A percentile compares a stretch with the other conserved stretches of the same genome.
phyloP scores from a whole-genome alignment of 2,888 invertebrate species.

The Calephelis perditalis region DNA sequence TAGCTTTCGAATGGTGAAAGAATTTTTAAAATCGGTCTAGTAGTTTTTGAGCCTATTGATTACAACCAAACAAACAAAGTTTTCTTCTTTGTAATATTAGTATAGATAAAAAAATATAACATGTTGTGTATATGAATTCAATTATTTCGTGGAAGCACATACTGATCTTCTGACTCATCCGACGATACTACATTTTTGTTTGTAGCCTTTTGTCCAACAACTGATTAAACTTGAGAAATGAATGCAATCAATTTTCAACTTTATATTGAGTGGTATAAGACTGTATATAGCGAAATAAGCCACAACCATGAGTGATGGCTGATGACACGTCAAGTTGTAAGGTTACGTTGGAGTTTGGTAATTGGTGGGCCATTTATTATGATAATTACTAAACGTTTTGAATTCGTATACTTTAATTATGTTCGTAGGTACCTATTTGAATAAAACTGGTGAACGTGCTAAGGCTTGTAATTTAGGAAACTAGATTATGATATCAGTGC shows the following conservation, averaged over 20 bases:
- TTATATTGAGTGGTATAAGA: neutral
- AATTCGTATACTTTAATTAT: no score
- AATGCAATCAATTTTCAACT: neutral
- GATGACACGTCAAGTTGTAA: conserved; percentile 9
- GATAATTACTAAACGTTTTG: no score
- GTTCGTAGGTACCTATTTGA: no score
- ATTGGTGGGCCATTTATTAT: neutral
- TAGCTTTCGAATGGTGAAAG: no score
- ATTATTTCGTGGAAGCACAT: conserved; percentile 28
- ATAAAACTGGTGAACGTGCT: no score
- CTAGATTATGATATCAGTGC: no score
- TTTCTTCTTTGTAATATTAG: no score
- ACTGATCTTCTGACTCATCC: conserved; percentile 31
- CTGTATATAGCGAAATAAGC: neutral
- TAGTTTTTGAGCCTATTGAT: no score
- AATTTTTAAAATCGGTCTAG: no score
- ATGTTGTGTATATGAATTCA: neutral
- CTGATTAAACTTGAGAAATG: conserved; percentile 26
- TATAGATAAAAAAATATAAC: no score
- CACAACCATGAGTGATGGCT: neutral
- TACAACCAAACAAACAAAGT: no score
- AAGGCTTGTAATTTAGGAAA: no score
- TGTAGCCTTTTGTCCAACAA: conserved; percentile 29
- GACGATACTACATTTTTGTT: conserved; percentile 28
- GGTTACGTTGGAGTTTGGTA: neutral